Percentiles rank a stretch among this genome's conserved stretches.
Conservation (phyloP, 2,797 vertebrate species). For the Propithecus deckenii region DNA sequence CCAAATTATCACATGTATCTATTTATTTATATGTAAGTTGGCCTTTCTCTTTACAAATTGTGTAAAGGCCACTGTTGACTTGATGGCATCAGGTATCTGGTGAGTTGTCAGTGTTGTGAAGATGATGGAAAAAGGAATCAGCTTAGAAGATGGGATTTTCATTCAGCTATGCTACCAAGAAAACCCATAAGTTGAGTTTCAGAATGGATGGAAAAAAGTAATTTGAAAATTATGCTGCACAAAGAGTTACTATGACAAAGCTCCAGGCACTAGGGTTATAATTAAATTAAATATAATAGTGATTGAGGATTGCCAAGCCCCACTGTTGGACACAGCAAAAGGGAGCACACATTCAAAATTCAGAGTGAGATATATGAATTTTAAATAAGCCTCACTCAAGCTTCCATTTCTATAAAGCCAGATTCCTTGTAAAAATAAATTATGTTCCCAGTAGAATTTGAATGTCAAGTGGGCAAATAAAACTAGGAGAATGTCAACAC, state of each 20-base stretch:
- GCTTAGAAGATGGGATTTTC: background rate
- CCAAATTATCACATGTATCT: background rate
- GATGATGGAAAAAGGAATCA: background rate
- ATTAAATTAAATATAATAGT: constrained; percentile 47
- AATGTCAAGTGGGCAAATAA: constrained; percentile 12
- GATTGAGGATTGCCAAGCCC: background rate
- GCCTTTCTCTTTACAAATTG: background rate
- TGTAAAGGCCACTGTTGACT: background rate
- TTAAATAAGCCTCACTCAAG: constrained; percentile 35
- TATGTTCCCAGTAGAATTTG: background rate
- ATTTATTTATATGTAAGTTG: background rate
- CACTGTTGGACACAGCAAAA: background rate
- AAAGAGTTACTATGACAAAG: constrained; percentile 29
- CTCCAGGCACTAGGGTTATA: background rate
- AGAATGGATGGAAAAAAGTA: background rate
- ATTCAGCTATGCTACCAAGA: background rate
- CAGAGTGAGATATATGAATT: background rate
- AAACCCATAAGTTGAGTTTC: background rate
- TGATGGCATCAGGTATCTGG: background rate
- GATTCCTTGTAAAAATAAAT: background rate
- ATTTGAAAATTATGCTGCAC: constrained; percentile 42
- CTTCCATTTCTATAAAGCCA: background rate
- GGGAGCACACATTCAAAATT: background rate
- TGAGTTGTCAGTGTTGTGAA: background rate
- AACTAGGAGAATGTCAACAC: background rate